Base-by-base conservation (phyloP, 2,797 vertebrate species). In the Brachyalestes nurse region DNA sequence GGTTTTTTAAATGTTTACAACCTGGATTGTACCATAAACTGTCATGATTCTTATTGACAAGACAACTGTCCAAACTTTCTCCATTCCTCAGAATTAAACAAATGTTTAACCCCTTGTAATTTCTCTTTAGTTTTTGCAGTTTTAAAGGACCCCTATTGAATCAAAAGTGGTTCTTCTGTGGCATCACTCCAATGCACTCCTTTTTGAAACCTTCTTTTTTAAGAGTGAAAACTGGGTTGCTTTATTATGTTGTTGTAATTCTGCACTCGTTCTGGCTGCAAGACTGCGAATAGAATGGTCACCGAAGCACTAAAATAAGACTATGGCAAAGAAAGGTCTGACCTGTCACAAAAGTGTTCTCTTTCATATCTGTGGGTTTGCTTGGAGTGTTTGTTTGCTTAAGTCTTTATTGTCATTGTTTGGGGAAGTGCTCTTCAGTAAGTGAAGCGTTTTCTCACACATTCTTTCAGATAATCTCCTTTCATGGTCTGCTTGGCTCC, bases 401-500 rank as follows among this genome's bases (percentile, higher is more conserved):
- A 82, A 74, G 66, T 73, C 78, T 81, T 84, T 81, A 79, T 73
- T 72, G 17, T 69, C 65, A 70, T 84, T 86, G 86, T 86, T 80
- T 77, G 80, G 72, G 79, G 72, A 84, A 86, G 74, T 81, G 51
- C 73, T 76, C 64, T 82, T 70, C 62, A 73, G 74, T 72, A 83
- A 73, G 62, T 76, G 75, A 80, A 72, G 64, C 75, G 47, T 75
- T 76, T 85, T 40, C 40, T 73, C 81, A 72, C 81, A 71, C 80
- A 69, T 71, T 74, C 79, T 83, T 73, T 73, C 71, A 61, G 73
- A 87, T 87, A 88, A 87, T 87, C 80, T 80, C 69, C 80, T 84
- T 86, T 89, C 82, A 84, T 86, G 84, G 75, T 83, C 74, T 70
- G 79, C 77, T 87, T 86, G 72, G 61, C 75, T 79, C 55, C 67